These are phyloP conservation scores for Oreocharis arfaki DNA, from an alignment of 2,113 vertebrate species.

Conservation along the genomic window DNA sequence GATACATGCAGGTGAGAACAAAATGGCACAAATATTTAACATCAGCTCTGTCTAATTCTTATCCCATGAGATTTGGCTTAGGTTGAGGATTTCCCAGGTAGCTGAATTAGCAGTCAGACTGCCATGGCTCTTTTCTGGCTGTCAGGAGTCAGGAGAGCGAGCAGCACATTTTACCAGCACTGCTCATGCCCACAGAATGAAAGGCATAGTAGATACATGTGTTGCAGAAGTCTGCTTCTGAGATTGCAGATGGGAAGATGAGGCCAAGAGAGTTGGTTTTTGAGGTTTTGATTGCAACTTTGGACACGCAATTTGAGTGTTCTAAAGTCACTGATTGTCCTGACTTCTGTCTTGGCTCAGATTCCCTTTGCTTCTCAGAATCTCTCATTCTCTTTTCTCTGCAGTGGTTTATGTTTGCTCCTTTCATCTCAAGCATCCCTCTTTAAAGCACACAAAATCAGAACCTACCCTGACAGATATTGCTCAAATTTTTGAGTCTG, in stretches of 20 bases:
- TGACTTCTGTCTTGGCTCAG: neutral
- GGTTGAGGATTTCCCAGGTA: neutral
- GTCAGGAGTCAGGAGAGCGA: neutral
- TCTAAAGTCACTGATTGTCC: neutral
- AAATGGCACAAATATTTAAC: neutral
- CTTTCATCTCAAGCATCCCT: neutral
- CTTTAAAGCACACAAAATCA: neutral
- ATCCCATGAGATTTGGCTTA: neutral
- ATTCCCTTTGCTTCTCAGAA: neutral
- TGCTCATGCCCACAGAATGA: neutral
- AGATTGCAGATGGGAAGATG: neutral
- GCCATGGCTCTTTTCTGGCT: neutral
- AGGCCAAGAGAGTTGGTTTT: neutral
- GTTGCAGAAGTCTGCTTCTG: neutral
- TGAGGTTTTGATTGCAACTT: neutral
- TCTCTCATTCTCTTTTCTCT: neutral
- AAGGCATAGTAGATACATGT: neutral
- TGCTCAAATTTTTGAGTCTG: neutral
- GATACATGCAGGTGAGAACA: neutral
- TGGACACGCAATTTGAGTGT: neutral
- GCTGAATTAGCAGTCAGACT: neutral
- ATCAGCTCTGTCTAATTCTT: neutral
- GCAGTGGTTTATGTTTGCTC: neutral
- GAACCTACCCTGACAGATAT: neutral
- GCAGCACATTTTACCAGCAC: neutral